Evolutionary conservation across 2,113 vertebrate species (phyloP).

Genomic region (Istiophorus platypterus): DNA sequence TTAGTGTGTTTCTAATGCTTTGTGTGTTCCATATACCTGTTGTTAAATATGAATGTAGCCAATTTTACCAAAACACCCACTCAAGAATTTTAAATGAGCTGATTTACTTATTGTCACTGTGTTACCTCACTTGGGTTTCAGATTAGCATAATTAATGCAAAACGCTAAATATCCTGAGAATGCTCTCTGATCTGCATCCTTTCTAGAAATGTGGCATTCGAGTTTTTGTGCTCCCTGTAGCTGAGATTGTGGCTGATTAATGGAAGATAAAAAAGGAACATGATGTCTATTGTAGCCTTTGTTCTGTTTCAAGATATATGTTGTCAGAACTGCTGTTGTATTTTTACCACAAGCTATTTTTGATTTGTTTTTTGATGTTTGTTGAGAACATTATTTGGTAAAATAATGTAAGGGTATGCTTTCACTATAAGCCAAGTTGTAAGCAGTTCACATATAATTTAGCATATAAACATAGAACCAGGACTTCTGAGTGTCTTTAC

Average conservation of each 20-base stretch:
- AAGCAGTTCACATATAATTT: constrained; percentile 1
- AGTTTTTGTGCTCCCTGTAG: neutral
- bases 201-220: neutral
- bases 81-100: constrained; percentile 11
- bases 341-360: neutral
- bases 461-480: neutral
- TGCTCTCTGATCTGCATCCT: neutral
- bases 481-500: neutral
- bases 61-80: neutral
- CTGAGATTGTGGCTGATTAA: neutral
- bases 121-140: neutral
- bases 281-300: neutral
- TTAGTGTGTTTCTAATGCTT: neutral
- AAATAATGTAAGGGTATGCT: neutral
- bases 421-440: neutral
- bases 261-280: neutral
- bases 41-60: constrained; percentile 17
- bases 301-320: neutral
- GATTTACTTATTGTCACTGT: constrained; percentile 6
- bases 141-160: neutral
- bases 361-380: neutral
- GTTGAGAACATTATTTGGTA: neutral
- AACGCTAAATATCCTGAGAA: neutral
- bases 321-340: neutral
- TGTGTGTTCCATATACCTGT: neutral